Evolutionary conservation across 2,888 invertebrate genomes (phyloP), one percentile per base, ranked within the genome.

Genomic region (Tetropium fuscum): DNA sequence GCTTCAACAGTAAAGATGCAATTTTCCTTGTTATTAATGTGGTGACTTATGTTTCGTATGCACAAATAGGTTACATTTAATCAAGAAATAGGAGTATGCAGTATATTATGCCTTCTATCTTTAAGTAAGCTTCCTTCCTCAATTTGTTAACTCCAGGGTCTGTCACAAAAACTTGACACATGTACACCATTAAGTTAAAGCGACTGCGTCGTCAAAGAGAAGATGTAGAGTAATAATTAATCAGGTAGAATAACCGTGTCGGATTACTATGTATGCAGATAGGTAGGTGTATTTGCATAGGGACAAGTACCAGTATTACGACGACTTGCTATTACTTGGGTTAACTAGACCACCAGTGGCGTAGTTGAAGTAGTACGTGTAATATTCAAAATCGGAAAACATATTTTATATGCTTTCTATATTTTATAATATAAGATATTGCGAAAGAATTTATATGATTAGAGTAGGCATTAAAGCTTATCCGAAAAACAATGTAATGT

Each of bases 141-240:
- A 57, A 66, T 69, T 69, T 66, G 58, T 65, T 65, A 62, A 53
- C 34, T 56, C 56, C 48, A 53, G 54, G 53, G 41, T 60, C 60
- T 57, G 53, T 62, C 44, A 51, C 69, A 69, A 69, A 69, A 69
- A 69, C 63, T 63, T 67, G 64, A 64, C 67, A 55, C 63, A 63
- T 61, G 64, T 67, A 63, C 51, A 66, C 58, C 62, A 61, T 64
- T 64, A 66, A 63, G 59, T 58, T 47, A 53, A 61, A 66, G 58
- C 54, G 63, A 63, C 54, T 51, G 38, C 49, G 68, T 65, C 66
- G 58, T 69, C 71, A 70, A 70, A 69, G 68, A 67, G 61, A 66
- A 66, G 70, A 67, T 61, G 68, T 60, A 64, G 64, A 61, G 66
- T 66, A 69, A 72, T 71, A 71, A 71, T 70, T 71, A 72, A 72